phyloP scores from a whole-genome alignment of 2,797 vertebrate genomes.

The Eutrigla gurnardus region DNA sequence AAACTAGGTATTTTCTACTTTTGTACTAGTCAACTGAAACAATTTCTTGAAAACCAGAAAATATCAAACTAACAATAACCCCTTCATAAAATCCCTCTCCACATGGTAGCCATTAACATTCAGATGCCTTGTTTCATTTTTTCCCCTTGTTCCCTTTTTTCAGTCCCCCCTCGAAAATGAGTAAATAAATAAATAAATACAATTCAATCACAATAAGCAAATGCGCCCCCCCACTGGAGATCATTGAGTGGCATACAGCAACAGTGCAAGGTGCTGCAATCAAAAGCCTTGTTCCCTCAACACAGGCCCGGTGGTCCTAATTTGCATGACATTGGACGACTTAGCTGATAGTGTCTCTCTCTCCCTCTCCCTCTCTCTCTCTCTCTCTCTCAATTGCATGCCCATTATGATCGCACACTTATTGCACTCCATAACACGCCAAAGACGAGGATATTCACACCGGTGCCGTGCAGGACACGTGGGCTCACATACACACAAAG shows the following conservation, averaged over 20 bases:
- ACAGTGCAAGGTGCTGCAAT: conserved; percentile 77
- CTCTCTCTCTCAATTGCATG: conserved; percentile 35
- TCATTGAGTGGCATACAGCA: conserved; percentile 58
- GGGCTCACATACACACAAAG: neutral
- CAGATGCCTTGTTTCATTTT: conserved; percentile 25
- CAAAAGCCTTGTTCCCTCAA: conserved; percentile 77
- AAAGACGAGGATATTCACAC: conserved; percentile 36
- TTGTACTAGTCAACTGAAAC: neutral
- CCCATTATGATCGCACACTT: conserved; percentile 49
- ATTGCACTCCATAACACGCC: conserved; percentile 30
- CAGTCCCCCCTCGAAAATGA: conserved; percentile 7
- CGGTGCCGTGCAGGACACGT: conserved; percentile 7
- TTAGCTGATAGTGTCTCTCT: conserved; percentile 39
- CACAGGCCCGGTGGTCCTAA: conserved; percentile 61
- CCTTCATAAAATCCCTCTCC: conserved; percentile 2
- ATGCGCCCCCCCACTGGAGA: conserved; percentile 77
- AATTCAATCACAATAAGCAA: conserved; percentile 81
- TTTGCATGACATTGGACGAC: conserved; percentile 79
- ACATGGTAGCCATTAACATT: conserved; percentile 32
- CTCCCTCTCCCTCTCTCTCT: conserved; percentile 14
- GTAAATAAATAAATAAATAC: conserved; percentile 49
- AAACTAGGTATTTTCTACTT: neutral
- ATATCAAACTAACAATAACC: neutral
- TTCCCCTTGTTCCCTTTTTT: conserved; percentile 24
- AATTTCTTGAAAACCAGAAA: neutral